Percentiles rank a stretch among this genome's conserved stretches.
phyloP scores from a whole-genome alignment of 2,113 vertebrate species.

The Suncus etruscus region DNA sequence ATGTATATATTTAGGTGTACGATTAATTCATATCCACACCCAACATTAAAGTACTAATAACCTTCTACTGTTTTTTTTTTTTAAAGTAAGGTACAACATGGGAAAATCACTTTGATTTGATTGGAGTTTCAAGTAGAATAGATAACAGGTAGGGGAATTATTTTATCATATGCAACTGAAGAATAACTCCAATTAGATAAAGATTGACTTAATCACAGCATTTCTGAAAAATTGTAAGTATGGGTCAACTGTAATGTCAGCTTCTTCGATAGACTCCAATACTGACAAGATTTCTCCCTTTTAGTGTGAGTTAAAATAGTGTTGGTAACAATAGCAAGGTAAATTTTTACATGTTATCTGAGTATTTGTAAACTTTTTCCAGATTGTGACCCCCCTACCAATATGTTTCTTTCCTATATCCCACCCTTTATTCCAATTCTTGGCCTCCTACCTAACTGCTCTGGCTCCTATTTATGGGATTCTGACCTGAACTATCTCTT shows the following conservation, averaged over 20 bases:
- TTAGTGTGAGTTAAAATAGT: neutral
- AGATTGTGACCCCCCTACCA: too few species aligned
- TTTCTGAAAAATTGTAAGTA: constrained; percentile 52
- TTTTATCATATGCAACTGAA: neutral
- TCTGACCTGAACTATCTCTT: too few species aligned
- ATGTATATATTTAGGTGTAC: too few species aligned
- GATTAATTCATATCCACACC: too few species aligned
- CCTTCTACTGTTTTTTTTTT: neutral
- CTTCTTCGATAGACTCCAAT: neutral
- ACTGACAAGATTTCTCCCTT: neutral
- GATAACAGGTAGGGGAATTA: neutral
- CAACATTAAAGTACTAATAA: too few species aligned
- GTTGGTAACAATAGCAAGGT: neutral
- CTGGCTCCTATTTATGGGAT: too few species aligned
- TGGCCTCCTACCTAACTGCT: too few species aligned
- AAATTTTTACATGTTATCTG: neutral
- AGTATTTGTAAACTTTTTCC: neutral
- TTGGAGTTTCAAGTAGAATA: neutral
- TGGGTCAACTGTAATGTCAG: neutral
- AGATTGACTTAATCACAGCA: neutral
- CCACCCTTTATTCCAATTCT: too few species aligned
- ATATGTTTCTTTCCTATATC: too few species aligned
- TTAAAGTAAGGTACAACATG: neutral
- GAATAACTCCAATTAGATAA: neutral
- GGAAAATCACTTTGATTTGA: neutral